phyloP scores from a whole-genome alignment of 1,140 invertebrate species.

The Coptotermes formosanus region DNA sequence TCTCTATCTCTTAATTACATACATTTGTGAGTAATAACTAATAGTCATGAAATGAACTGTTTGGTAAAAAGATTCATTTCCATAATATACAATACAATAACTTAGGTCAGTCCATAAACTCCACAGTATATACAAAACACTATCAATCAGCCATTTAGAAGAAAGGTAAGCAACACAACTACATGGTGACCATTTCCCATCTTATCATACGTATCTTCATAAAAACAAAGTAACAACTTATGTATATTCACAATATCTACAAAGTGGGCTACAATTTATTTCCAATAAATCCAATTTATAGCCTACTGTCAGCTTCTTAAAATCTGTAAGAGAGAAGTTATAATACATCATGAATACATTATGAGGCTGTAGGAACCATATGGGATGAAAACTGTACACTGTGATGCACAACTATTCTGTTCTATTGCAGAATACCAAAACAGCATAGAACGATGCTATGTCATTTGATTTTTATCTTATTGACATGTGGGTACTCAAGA shows the following conservation, averaged over 20 bases:
- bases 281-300: not conserved
- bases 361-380: not conserved
- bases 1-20: not conserved
- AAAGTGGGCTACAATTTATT: not conserved
- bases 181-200: not conserved
- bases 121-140: not conserved
- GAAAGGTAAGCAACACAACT: not conserved
- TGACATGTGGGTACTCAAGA: not conserved
- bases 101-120: conserved; percentile 12
- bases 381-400: not conserved
- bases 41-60: not conserved
- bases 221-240: not conserved
- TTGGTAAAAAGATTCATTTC: not conserved
- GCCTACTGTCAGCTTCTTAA: not conserved
- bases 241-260: not conserved
- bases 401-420: not conserved
- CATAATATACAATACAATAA: conserved; percentile 15
- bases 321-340: not conserved
- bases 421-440: not conserved
- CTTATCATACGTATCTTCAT: not conserved
- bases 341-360: not conserved
- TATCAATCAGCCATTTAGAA: not conserved
- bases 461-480: not conserved
- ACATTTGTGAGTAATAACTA: not conserved
- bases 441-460: not conserved